Evolutionary conservation across 2,113 vertebrate species (phyloP), one percentile per base, ranked within the genome.

Genomic region (Mixornis gularis): DNA sequence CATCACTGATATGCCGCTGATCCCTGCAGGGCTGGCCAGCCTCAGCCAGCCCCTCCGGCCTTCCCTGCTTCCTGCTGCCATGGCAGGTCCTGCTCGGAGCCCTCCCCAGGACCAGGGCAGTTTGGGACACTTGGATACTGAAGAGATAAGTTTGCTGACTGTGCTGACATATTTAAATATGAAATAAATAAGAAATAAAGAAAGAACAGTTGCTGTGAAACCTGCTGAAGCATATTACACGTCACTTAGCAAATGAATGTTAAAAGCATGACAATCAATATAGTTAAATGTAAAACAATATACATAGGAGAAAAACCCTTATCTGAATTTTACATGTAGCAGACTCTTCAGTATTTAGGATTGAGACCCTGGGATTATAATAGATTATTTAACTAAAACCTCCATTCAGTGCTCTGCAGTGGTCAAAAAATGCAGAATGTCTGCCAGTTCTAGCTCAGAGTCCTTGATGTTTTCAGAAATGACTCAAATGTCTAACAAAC

Each of bases 21-120:
- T 13, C 19, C 18, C 18, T 19, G 11, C n/a, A 26, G 72, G 17
- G 21, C 51, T 5, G 3, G 29, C 62, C 62, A 66, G n/a, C 27
- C 51, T 13, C 32, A 58, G 40, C 6, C 26, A 49, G 36, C 1
- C 10, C 4, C 6, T 5, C 7, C 0, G 0, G 22, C 7, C 20
- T 55, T 40, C 27, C 19, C 6, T 5, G 22, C 52, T 48, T 17
- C 43, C 51, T 0, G 0, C 34, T 38, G 30, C 38, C 38, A 22
- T 1, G 3, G 15, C 66, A 68, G 19, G 10, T 7, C 13, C 48
- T 41, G 22, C 55, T 46, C 0, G 0, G 32, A 81, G 46, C 9
- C 15, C 11, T 38, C 1, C 0, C 19, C 13, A 12, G 44, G 17
- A 30, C 12, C 17, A 26, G 36, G 17, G 44, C 10, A 22, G 6